These are phyloP conservation scores for Aradus depressus DNA, from an alignment of 2,888 invertebrate species.

Conservation along the genomic window DNA sequence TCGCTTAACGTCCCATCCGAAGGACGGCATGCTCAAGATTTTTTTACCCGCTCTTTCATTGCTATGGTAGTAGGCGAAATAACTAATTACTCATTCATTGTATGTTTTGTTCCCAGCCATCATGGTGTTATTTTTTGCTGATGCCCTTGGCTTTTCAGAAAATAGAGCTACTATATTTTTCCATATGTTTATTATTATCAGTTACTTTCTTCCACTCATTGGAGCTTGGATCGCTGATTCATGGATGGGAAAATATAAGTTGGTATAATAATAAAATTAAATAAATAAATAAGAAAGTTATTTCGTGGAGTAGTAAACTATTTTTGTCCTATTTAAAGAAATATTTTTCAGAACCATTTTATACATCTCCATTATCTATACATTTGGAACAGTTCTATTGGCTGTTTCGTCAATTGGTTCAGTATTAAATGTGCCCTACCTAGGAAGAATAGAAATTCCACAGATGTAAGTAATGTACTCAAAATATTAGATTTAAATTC, in stretches of 20 bases:
- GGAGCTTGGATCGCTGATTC: conserved; percentile 9
- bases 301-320: no score
- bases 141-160: conserved; percentile 4
- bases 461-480: conserved; percentile 5
- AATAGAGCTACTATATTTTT: neutral
- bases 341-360: conserved; percentile 8
- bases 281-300: neutral
- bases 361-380: conserved; percentile 1
- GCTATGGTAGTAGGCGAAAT: no score
- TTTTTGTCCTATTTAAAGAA: no score
- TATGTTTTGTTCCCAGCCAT: no score
- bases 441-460: no score
- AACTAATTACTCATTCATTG: no score
- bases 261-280: neutral
- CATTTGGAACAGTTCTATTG: neutral
- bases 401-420: neutral
- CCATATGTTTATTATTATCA: conserved; percentile 5
- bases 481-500: no score
- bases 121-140: conserved; percentile 3
- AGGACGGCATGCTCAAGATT: no score
- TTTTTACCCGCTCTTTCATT: no score
- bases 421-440: no score
- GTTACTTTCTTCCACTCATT: conserved; percentile 1
- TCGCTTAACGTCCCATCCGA: no score
- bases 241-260: conserved; percentile 9